Percentiles rank a stretch among this genome's conserved stretches.
phyloP scores from a whole-genome alignment of 2,888 invertebrate genomes.

The Bedellia somnulentella region DNA sequence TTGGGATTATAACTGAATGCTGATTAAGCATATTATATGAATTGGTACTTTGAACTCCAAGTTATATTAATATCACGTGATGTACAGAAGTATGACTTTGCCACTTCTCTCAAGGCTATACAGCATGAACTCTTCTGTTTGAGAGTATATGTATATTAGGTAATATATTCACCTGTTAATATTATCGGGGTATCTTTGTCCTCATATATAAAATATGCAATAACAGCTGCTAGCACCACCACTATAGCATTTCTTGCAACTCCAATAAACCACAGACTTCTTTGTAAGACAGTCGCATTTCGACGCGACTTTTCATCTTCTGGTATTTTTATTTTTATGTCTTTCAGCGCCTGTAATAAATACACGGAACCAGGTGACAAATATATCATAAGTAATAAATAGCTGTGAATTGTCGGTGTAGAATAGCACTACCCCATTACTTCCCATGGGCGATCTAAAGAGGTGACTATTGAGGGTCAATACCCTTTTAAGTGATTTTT shows the following conservation, averaged over 20 bases:
- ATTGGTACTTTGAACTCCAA: too few relatives aligned
- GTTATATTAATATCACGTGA: too few relatives aligned
- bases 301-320: conserved; percentile 27
- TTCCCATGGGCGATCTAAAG: neutral
- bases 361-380: too few relatives aligned
- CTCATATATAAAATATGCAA: conserved; percentile 57
- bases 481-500: too few relatives aligned
- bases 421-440: neutral
- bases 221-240: conserved; percentile 61
- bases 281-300: conserved; percentile 29
- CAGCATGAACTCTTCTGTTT: too few relatives aligned
- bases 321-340: conserved; percentile 34
- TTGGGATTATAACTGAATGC: too few relatives aligned
- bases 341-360: conserved; percentile 60
- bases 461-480: too few relatives aligned
- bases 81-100: too few relatives aligned
- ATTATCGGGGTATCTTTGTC: conserved; percentile 53
- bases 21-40: too few relatives aligned
- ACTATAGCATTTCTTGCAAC: conserved; percentile 72
- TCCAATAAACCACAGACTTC: conserved; percentile 63
- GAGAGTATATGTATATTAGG: too few relatives aligned
- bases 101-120: too few relatives aligned
- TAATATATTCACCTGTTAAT: conserved; percentile 64
- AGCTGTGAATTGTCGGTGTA: neutral
- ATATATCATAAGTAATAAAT: too few relatives aligned